Base-by-base conservation (phyloP, 2,888 invertebrate species). In the Volucella inanis region DNA sequence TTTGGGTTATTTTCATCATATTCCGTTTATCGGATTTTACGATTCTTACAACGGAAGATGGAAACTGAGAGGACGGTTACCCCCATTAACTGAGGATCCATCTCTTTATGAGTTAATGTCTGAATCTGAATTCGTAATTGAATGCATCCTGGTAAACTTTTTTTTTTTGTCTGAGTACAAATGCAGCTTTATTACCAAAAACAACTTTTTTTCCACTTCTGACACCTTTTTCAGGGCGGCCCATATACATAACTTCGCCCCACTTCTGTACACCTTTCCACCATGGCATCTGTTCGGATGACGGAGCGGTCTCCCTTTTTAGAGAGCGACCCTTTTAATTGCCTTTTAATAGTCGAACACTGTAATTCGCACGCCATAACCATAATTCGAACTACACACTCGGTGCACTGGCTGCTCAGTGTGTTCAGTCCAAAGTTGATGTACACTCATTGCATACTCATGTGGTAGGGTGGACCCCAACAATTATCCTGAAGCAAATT, bases 341-440 rank as follows among this genome's bases (percentile, higher is more conserved):
- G 85, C 67, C 14, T 64, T 76, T 81, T 77, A 77, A 85, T 71
- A 54, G 62, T 50, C 55, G 72, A 85, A 72, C 72, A 68, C 72
- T 81, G 77, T 77, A 85, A 76, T 85, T 85, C 81, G 81, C 85
- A 85, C 85, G 50, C 71, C 57, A 62, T 85, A 81, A 72, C 85
- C 76, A 64, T 79, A 55, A 79, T 70, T 70, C 57, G 68, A 64
- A 31, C 4, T 31, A 38, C 47, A 62, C 59, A 71, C 64, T 70
- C 62, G 55, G 6, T 31, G 31, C 31, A 31, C 31, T 31, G 31
- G 31, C 31, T 6, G 31, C 31, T 6, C 31, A 22, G 4, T 22
- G 3, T 22, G 22, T 3, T 22, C 22, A 1, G 4, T 22, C 4
- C 22, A 22, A 22, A 2, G 3, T 22, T 31, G 31, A 31, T 31